Conservation (phyloP, 1,140 invertebrate species). For the Oryzaephilus surinamensis region DNA sequence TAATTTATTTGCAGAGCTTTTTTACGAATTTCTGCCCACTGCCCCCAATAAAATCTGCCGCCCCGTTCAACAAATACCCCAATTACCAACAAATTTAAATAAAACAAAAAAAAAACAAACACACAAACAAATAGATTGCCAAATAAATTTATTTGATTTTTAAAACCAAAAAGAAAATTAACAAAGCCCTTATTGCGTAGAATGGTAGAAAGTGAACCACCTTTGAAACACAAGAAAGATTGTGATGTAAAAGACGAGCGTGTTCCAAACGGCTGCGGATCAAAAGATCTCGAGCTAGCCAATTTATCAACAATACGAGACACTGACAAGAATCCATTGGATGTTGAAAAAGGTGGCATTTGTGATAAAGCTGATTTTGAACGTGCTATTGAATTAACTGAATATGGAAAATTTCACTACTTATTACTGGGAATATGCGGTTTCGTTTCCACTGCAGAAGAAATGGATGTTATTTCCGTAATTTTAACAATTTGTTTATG, state of each 20-base stretch:
- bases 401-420: constrained; percentile 89
- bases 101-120: constrained; percentile 5
- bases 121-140: background rate
- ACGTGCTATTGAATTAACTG: constrained; percentile 68
- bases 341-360: constrained; percentile 41
- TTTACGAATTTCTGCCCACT: constrained; percentile 18
- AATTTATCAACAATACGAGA: constrained; percentile 19
- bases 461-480: constrained; percentile 94
- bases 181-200: constrained; percentile 23
- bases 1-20: constrained; percentile 18
- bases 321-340: constrained; percentile 24
- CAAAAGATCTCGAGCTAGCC: constrained; percentile 54
- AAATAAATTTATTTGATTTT: constrained; percentile 1
- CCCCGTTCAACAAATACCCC: no score
- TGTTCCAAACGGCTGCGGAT: constrained; percentile 64
- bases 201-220: constrained; percentile 34
- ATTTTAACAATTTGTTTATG: no score
- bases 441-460: constrained; percentile 87
- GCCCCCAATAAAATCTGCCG: constrained; percentile 22
- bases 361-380: constrained; percentile 70
- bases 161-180: background rate
- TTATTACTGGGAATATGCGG: constrained; percentile 79
- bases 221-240: constrained; percentile 34
- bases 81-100: constrained; percentile 5
- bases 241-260: constrained; percentile 68